Conservation (phyloP, 2,113 vertebrate genomes). For the Petrocephalus microphthalmus region DNA sequence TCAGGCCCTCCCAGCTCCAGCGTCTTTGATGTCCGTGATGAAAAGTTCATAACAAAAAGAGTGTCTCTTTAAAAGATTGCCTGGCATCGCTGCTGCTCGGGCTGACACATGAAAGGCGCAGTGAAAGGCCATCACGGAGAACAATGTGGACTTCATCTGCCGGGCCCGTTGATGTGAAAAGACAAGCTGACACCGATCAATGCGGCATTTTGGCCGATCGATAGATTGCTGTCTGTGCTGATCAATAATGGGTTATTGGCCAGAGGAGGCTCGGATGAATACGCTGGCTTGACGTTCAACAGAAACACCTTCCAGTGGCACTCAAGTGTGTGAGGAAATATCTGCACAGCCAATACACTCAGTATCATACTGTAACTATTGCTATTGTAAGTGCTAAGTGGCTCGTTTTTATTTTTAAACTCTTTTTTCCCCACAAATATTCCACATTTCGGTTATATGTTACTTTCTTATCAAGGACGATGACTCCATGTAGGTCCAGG, state of each 20-base stretch:
- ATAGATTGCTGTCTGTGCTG: constrained; percentile 13
- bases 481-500: neutral
- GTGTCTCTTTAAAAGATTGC: neutral
- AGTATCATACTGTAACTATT: neutral
- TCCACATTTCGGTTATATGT: neutral
- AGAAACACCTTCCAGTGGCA: neutral
- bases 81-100: neutral
- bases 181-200: constrained; percentile 5
- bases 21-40: neutral
- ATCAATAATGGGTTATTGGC: neutral
- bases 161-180: neutral
- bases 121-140: constrained; percentile 4
- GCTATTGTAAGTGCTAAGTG: neutral
- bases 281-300: neutral
- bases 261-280: neutral
- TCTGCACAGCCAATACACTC: neutral
- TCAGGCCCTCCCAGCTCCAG: neutral
- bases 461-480: neutral
- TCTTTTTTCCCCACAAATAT: neutral
- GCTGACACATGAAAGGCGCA: neutral
- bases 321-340: neutral
- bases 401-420: neutral
- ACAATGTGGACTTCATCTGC: neutral
- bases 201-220: constrained; percentile 3
- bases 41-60: constrained; percentile 9